Conservation (phyloP, 2,797 vertebrate species). For the Takifugu rubripes region DNA sequence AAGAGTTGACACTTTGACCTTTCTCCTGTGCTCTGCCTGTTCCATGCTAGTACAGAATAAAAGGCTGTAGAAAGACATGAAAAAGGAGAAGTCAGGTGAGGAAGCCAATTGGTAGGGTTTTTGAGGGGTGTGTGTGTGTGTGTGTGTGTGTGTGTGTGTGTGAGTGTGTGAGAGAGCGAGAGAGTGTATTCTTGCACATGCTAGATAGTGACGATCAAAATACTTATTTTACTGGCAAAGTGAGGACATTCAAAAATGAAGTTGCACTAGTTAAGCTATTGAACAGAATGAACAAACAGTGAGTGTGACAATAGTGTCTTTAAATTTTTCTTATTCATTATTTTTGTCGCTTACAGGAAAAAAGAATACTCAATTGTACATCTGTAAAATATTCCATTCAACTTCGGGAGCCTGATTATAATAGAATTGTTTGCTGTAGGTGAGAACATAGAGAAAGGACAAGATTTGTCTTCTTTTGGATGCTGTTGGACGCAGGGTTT, state of each 20-base stretch:
- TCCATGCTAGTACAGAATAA: slow-evolving; percentile 20
- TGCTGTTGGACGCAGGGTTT: not conserved
- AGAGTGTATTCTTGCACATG: not conserved
- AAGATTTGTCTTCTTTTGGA: too few relatives aligned
- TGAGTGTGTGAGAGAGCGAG: too few relatives aligned
- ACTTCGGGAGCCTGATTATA: slow-evolving; percentile 7
- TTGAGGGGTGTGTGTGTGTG: slow-evolving; percentile 4
- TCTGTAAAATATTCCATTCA: not conserved
- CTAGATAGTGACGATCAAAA: too few relatives aligned
- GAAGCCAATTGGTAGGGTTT: slow-evolving; percentile 12
- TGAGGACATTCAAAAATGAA: too few relatives aligned
- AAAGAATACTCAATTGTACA: too few relatives aligned
- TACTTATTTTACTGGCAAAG: too few relatives aligned
- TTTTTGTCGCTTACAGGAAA: too few relatives aligned
- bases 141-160: not conserved
- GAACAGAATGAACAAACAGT: too few relatives aligned
- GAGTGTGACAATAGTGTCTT: too few relatives aligned
- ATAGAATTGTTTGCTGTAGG: slow-evolving; percentile 9
- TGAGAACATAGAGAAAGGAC: not conserved
- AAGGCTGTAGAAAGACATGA: slow-evolving; percentile 17
- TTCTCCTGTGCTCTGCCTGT: slow-evolving; percentile 28
- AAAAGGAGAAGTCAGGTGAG: slow-evolving; percentile 6
- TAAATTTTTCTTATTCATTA: too few relatives aligned
- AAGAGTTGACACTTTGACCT: slow-evolving; percentile 48
- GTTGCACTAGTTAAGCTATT: too few relatives aligned